Conservation (phyloP, 2,797 vertebrate genomes). For the Anomalospiza imberbis region DNA sequence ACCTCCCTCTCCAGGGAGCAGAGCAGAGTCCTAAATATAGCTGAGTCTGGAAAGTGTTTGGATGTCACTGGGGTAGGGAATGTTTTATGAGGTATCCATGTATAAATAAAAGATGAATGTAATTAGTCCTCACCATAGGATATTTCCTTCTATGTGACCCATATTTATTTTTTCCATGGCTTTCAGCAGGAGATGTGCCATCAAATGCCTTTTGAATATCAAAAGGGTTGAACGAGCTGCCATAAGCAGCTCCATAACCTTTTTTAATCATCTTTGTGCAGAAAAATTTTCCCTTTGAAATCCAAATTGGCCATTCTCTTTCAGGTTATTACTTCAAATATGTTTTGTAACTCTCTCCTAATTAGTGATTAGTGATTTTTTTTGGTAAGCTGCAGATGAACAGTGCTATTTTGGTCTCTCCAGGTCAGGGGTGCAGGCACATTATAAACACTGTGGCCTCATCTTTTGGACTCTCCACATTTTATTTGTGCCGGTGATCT, state of each 20-base stretch:
- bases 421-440: not conserved
- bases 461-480: not conserved
- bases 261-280: not conserved
- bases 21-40: constrained; percentile 11
- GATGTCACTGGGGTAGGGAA: constrained; percentile 3
- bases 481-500: not conserved
- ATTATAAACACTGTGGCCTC: not conserved
- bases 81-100: constrained; percentile 33
- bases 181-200: constrained; percentile 40
- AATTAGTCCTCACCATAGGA: constrained; percentile 56
- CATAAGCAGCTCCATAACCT: constrained; percentile 21
- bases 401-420: not conserved
- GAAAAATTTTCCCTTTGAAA: constrained; percentile 15
- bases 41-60: constrained; percentile 8
- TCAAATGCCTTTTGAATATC: constrained; percentile 48
- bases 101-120: constrained; percentile 59
- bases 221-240: constrained; percentile 5
- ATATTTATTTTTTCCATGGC: constrained; percentile 9
- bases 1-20: not conserved
- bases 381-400: not conserved
- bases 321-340: constrained; percentile 29
- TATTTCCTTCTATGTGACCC: constrained; percentile 35
- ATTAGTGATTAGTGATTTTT: not conserved
- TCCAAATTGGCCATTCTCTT: constrained; percentile 19
- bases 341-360: not conserved